phyloP scores from a whole-genome alignment of 2,797 vertebrate species.

The Semotilus atromaculatus region DNA sequence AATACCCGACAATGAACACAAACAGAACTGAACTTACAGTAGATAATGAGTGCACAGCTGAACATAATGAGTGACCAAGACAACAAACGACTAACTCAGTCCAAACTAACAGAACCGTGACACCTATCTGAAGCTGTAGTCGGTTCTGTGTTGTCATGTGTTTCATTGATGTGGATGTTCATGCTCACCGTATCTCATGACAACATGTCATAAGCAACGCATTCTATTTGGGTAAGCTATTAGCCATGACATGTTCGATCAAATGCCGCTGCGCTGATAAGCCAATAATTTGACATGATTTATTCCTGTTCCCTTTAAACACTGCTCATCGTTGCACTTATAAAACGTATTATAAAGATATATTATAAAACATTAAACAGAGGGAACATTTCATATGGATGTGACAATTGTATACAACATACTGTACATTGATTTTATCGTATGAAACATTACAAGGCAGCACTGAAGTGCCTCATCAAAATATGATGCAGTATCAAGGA shows the following conservation, averaged over 20 bases:
- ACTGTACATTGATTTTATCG: neutral
- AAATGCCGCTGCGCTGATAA: neutral
- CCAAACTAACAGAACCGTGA: no score
- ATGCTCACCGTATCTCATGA: conserved; percentile 34
- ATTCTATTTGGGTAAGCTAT: conserved; percentile 29
- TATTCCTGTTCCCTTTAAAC: neutral
- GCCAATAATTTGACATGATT: neutral
- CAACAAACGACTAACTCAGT: no score
- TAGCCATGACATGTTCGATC: conserved; percentile 37
- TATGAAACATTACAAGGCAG: neutral
- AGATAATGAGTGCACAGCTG: no score
- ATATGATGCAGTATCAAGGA: conserved; percentile 6
- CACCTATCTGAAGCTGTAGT: conserved; percentile 24
- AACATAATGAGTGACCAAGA: no score
- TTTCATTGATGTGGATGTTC: conserved; percentile 50
- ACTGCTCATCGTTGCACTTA: neutral
- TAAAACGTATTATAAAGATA: neutral
- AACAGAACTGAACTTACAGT: no score
- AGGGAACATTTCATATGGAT: neutral
- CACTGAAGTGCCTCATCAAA: neutral
- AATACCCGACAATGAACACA: no score
- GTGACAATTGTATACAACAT: neutral
- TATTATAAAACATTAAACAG: neutral
- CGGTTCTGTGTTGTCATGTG: conserved; percentile 31
- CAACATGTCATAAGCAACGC: conserved; percentile 42